Evolutionary conservation across 2,113 vertebrate species (phyloP).

Genomic region (Chascanopsetta lugubris): DNA sequence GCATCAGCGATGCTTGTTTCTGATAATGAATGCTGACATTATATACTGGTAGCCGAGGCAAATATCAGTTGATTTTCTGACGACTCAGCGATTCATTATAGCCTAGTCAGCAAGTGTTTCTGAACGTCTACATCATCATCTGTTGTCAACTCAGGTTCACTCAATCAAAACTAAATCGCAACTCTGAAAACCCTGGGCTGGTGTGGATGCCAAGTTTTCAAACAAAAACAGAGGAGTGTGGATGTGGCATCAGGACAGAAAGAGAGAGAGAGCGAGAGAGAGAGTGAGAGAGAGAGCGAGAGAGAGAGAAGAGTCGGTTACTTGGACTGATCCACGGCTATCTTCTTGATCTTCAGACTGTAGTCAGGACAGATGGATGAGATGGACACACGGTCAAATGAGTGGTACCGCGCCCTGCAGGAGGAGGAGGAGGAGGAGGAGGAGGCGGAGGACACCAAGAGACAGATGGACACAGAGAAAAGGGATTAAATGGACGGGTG

Average conservation of each 20-base stretch:
- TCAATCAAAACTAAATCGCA: too few species aligned
- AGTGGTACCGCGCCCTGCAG: conserved; percentile 80
- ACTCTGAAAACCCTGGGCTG: too few species aligned
- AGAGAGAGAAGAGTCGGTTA: conserved; percentile 69
- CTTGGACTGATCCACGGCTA: conserved; percentile 83
- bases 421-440: too few species aligned
- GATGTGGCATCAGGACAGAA: conserved; percentile 1
- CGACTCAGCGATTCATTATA: too few species aligned
- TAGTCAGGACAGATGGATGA: conserved; percentile 85
- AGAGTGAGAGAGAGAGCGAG: conserved; percentile 24
- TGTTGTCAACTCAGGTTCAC: too few species aligned
- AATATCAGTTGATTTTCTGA: too few species aligned
- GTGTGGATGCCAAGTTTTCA: neutral
- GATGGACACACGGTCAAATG: conserved; percentile 84
- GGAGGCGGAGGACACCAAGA: conserved; percentile 58
- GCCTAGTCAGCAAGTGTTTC: too few species aligned
- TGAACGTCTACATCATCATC: too few species aligned
- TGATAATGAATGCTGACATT: too few species aligned
- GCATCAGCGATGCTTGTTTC: too few species aligned
- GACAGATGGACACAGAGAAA: conserved; percentile 52
- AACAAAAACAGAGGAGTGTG: neutral
- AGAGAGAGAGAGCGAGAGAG: conserved; percentile 40
- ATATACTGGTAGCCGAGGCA: too few species aligned
- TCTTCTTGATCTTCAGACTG: conserved; percentile 84
- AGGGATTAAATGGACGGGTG: conserved; percentile 29